phyloP scores from a whole-genome alignment of 2,797 vertebrate genomes.

The Luscinia megarhynchos region DNA sequence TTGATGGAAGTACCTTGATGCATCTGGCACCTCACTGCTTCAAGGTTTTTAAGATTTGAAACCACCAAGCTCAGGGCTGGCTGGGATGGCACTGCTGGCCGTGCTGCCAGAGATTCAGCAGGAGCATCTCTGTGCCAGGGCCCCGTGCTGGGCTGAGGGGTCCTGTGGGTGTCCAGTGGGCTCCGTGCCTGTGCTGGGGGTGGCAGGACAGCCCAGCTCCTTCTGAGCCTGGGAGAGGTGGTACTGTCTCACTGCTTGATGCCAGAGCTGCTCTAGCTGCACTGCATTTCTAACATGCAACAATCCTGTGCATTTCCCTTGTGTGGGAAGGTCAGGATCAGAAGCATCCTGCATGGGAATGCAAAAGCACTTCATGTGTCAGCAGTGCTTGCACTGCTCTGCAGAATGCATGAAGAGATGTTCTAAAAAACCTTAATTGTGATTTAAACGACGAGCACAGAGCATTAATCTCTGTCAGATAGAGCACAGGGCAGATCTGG shows the following conservation, averaged over 20 bases:
- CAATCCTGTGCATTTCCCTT: background rate
- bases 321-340: background rate
- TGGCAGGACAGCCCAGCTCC: background rate
- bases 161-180: background rate
- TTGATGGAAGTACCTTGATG: background rate
- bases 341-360: background rate
- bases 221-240: background rate
- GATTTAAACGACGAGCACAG: background rate
- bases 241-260: fast-evolving
- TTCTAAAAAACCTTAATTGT: background rate
- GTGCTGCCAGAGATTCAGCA: background rate
- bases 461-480: background rate
- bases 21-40: background rate
- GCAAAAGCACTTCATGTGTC: background rate
- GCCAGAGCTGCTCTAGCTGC: background rate
- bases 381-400: background rate
- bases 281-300: background rate
- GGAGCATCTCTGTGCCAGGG: fast-evolving
- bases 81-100: background rate
- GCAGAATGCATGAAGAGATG: background rate
- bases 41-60: background rate
- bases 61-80: background rate
- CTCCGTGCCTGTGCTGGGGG: background rate
- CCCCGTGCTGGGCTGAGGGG: no score
- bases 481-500: background rate